phyloP scores from a whole-genome alignment of 1,140 invertebrate genomes.

The Camponotus pennsylvanicus region DNA sequence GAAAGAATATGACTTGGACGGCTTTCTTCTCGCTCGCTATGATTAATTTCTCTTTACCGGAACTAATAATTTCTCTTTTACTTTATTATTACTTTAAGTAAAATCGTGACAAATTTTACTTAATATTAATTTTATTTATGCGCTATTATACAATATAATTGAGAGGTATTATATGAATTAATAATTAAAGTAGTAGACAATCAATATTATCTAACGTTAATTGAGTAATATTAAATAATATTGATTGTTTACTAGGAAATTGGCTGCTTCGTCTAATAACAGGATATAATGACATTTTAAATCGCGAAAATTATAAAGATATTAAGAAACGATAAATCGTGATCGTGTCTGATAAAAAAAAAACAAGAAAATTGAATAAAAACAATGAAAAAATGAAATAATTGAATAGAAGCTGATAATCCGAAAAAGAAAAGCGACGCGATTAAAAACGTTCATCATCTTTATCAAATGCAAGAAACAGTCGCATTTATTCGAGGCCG shows the following conservation, averaged over 20 bases:
- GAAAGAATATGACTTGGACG: slow-evolving; percentile 18
- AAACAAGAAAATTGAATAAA: not conserved
- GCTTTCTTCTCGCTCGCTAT: slow-evolving; percentile 8
- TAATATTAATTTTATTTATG: not conserved
- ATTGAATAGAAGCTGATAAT: slow-evolving; percentile 8
- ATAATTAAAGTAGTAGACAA: not conserved
- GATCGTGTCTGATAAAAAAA: not conserved
- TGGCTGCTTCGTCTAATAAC: not conserved
- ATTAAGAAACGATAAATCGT: slow-evolving; percentile 15
- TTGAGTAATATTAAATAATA: not conserved
- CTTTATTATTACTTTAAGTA: not conserved
- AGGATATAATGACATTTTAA: not conserved
- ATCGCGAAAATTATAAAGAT: not conserved
- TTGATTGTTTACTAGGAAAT: not conserved
- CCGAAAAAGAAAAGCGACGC: too few species aligned
- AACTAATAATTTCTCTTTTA: slow-evolving; percentile 9
- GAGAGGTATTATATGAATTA: not conserved
- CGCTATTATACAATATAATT: too few species aligned
- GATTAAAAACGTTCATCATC: not conserved
- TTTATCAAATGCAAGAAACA: not conserved
- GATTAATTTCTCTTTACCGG: slow-evolving; percentile 37
- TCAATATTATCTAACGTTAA: not conserved
- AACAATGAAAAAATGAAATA: too few species aligned
- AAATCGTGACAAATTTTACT: slow-evolving; percentile 11
- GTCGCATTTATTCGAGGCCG: not conserved